Percentiles rank a stretch among this genome's conserved stretches.
Conservation (phyloP, 2,888 invertebrate species). For the Antheraea assamensis region DNA sequence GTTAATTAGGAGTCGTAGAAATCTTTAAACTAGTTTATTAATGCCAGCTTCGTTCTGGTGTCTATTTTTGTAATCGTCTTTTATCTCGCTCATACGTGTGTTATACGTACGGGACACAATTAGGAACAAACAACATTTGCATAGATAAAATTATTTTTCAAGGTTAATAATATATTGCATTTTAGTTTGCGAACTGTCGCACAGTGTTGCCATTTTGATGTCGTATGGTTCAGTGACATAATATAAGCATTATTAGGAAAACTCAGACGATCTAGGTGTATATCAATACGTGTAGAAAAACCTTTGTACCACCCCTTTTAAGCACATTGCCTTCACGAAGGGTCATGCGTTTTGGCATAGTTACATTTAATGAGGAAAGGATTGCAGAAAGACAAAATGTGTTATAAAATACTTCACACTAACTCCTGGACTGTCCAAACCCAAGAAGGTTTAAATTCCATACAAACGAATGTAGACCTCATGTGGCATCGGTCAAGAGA, state of each 20-base stretch:
- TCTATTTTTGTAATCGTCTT: conserved; percentile 9
- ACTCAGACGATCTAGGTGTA: background rate
- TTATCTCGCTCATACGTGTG: background rate
- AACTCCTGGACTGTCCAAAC: too few species aligned
- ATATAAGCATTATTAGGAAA: background rate
- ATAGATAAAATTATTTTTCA: background rate
- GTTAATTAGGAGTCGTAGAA: conserved; percentile 13
- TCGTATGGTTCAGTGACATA: background rate
- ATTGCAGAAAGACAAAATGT: too few species aligned
- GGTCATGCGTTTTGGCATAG: too few species aligned
- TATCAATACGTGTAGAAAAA: too few species aligned
- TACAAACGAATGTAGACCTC: too few species aligned
- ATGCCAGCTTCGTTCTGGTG: conserved; percentile 5
- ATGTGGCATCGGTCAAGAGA: too few species aligned
- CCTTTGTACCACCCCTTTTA: too few species aligned
- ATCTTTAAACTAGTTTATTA: conserved; percentile 17
- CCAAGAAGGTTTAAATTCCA: too few species aligned
- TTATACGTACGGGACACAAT: background rate
- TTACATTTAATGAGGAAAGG: too few species aligned
- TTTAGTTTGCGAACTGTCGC: background rate
- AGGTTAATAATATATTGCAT: background rate
- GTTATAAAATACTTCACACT: too few species aligned
- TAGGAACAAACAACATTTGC: background rate
- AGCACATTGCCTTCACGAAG: too few species aligned
- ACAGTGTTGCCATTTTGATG: background rate